Base-by-base conservation (phyloP, 2,113 vertebrate genomes). In the Cariama cristata region DNA sequence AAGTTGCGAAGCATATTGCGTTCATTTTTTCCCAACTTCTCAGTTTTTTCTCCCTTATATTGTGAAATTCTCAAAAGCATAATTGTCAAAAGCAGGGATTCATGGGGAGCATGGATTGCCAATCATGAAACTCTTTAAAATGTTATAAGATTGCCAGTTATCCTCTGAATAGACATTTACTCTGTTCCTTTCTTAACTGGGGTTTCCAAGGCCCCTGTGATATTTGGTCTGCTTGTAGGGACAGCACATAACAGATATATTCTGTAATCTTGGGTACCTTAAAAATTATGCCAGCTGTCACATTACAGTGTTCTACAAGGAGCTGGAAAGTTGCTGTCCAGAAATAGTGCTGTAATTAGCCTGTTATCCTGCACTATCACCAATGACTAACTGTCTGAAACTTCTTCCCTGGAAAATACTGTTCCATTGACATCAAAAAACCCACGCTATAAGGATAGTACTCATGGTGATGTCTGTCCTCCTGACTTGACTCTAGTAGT, bases 341-440 rank as follows among this genome's bases (percentile, higher is more conserved):
- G 59, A 96, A 95, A 89, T 77, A 68, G 52, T 22, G 32, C 53
- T 49, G 81, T 75, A 88, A 90, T 96, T 90, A 81, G 66, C 33
- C 45, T 24, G 35, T 91, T 75, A 28, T 38, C 73, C 82, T 84
- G 27, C 28, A 4, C 74, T 88, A 92, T 95, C 91, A 68, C 58
- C 86, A 75, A 1, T 97, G 88, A 89, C 63, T 97, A 90, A 93
- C 62, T 85, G 79, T 66, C 91, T 94, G 42, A 67, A 97, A 82
- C 47, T 91, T 33, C 85, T 76, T 86, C 35, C 71, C 75, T 89
- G 96, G 92, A 94, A 92, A 90, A 95, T 85, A 60, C 67, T 52
- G 56, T 89, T 63, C 71, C 55, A 4, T n/a, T 74, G 95, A 15
- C 44, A 60, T 77, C 81, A 66, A 63, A 75, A 93, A 82, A 91